Evolutionary conservation across 92 coral and sea anemone genomes (phyloP).

Genomic region (Nematostella vectensis): DNA sequence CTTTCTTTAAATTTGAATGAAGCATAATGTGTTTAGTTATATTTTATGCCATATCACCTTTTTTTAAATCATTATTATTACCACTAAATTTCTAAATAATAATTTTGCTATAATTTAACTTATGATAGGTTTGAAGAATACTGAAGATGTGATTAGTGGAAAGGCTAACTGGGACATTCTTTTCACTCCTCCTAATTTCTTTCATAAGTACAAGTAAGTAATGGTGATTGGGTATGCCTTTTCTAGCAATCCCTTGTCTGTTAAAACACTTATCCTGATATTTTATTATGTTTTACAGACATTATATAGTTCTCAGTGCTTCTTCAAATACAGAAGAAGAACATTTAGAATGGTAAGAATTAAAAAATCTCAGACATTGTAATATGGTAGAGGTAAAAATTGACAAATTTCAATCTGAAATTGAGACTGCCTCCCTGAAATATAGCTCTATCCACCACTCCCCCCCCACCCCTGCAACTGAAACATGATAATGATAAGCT

Average conservation of each 20-base stretch:
- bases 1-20: too few relatives aligned
- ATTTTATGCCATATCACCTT: too few relatives aligned
- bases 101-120: not conserved
- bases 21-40: too few relatives aligned
- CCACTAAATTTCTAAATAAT: not conserved
- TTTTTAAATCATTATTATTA: too few relatives aligned
- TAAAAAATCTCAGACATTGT: too few relatives aligned
- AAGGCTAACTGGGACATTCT: constrained; percentile 84
- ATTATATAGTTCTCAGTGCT: constrained; percentile 93
- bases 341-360: constrained; percentile 77
- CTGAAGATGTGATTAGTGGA: constrained; percentile 65
- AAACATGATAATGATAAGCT: too few relatives aligned
- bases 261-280: not conserved
- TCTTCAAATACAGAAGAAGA: constrained; percentile 65
- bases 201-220: constrained; percentile 85
- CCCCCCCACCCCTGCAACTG: too few relatives aligned
- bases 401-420: too few relatives aligned
- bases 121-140: constrained; percentile 38
- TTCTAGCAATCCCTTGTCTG: too few relatives aligned
- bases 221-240: not conserved
- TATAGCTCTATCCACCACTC: too few relatives aligned
- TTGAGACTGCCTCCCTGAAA: too few relatives aligned
- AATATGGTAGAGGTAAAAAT: too few relatives aligned
- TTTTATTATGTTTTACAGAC: constrained; percentile 39
- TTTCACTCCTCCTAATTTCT: constrained; percentile 82